Evolutionary conservation across 2,113 vertebrate genomes (phyloP), one percentile per base, ranked within the genome.

Genomic region (Ifrita kowaldi): DNA sequence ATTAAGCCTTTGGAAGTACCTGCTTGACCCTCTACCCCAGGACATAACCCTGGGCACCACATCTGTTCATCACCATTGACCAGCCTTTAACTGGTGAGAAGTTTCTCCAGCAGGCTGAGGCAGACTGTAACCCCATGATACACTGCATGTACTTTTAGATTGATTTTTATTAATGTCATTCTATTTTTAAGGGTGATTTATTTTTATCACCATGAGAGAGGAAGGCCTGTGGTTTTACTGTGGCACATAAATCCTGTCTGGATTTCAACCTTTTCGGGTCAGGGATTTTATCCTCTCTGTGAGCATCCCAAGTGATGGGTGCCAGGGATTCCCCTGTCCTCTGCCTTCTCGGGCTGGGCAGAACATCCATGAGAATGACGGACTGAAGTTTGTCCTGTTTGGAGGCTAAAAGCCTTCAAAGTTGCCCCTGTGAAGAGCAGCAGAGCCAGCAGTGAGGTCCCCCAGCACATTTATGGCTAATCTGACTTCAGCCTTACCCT

Each of bases 151-250:
- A 84, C 92, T 95, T 95, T 75, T 39, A 91, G 84, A 83, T 97
- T 87, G 87, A 93, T 85, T 91, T 96, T 97, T 96, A 96, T 95
- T 93, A 93, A 90, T 95, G 87, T 49, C 95, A 73, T 95, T 94
- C 96, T 94, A 30, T 60, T 96, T 97, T 91, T 94, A 96, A 95
- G 87, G 94, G 78, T 97, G 96, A 97, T 97, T 96, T 97, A 94
- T 95, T 97, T 97, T 97, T 96, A 96, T 96, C 78, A 55, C 89
- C 35, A 4, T 1, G 50, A 88, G 89, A 91, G 70, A 95, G 49
- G 63, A 79, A 82, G 90, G 55, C 64, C 70, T 79, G 74, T 64
- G 44, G 37, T 85, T 94, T 96, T 96, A 96, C 78, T 89, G 37
- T 35, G 23, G 67, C 57, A 69, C 55, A 90, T 94, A 96, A 96